phyloP scores from a whole-genome alignment of 2,113 vertebrate species.

The Sula dactylatra region DNA sequence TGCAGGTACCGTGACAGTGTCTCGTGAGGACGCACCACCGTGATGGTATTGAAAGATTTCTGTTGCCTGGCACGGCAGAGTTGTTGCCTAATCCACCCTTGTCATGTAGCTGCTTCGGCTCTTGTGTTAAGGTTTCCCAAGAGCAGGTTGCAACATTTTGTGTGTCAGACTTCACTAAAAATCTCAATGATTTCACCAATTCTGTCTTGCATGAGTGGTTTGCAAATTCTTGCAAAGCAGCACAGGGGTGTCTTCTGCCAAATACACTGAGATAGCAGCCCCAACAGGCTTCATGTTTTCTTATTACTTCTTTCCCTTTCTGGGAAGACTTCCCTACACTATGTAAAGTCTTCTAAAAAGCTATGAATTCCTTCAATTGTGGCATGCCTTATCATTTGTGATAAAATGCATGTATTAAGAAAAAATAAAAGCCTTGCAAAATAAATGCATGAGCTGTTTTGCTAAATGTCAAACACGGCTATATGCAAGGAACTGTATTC shows the following conservation, averaged over 20 bases:
- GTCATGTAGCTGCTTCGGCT: not conserved
- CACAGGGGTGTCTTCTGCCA: not conserved
- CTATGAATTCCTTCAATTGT: not conserved
- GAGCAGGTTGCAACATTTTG: not conserved
- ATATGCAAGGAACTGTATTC: not conserved
- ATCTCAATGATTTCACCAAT: not conserved
- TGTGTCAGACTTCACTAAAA: not conserved
- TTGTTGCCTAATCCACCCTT: not conserved
- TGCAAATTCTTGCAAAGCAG: not conserved
- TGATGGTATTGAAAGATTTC: not conserved
- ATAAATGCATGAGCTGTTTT: not conserved
- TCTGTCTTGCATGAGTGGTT: not conserved
- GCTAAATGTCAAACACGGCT: not conserved
- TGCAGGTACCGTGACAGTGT: not conserved
- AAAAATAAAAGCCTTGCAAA: not conserved
- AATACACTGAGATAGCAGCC: not conserved
- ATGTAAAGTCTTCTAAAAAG: not conserved
- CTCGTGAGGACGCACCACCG: not conserved
- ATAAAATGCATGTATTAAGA: not conserved
- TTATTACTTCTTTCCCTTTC: not conserved
- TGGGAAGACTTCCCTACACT: not conserved
- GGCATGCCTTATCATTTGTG: not conserved
- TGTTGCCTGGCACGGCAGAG: not conserved
- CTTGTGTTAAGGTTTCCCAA: not conserved
- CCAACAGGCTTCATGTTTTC: not conserved